phyloP scores from a whole-genome alignment of 2,113 vertebrate species.

The Ariopsis seemanni region DNA sequence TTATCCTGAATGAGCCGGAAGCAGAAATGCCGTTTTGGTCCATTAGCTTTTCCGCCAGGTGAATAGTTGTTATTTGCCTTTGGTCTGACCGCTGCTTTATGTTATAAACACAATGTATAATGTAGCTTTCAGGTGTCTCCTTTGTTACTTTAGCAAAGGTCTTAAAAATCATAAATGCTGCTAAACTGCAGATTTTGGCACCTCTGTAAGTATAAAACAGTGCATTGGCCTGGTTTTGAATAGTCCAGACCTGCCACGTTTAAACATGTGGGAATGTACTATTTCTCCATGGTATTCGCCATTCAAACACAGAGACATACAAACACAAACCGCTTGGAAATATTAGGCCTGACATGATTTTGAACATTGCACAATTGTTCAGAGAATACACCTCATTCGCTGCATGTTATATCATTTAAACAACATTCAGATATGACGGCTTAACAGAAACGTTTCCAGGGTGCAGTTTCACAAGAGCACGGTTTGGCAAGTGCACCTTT shows the following conservation, averaged over 20 bases:
- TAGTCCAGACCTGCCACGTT: constrained; percentile 20
- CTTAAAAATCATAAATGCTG: background rate
- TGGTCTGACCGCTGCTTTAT: background rate
- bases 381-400: background rate
- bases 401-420: background rate
- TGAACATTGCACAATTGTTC: constrained; percentile 28
- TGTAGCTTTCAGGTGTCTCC: background rate
- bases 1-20: background rate
- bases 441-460: constrained; percentile 11
- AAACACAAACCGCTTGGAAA: constrained; percentile 18
- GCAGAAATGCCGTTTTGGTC: background rate
- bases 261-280: constrained; percentile 17
- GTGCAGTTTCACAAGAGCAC: background rate
- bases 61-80: background rate
- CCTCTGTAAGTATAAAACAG: background rate
- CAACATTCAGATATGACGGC: constrained; percentile 21
- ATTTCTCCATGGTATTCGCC: constrained; percentile 20
- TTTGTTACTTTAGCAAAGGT: background rate
- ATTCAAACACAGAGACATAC: constrained; percentile 16
- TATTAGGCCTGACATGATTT: constrained; percentile 9
- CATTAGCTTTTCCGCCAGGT: background rate
- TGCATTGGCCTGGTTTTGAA: background rate
- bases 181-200: background rate
- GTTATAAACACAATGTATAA: background rate
- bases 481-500: background rate